Conservation (phyloP, 2,888 invertebrate species). For the Caenorhabditis imperialis region DNA sequence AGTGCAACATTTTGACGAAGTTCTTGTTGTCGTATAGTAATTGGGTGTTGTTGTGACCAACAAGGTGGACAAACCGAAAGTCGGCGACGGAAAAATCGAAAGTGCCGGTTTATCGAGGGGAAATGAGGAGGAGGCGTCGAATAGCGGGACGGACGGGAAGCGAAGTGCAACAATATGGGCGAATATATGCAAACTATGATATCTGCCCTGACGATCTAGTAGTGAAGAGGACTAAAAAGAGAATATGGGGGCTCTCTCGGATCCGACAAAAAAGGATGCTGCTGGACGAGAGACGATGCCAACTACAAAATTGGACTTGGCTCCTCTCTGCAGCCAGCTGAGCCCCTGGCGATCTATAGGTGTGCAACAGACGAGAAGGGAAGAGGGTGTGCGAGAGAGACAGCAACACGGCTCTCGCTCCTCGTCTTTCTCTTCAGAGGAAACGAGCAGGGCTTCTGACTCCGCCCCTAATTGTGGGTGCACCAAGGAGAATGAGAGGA, state of each 20-base stretch:
- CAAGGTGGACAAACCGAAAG: slow-evolving; percentile 17
- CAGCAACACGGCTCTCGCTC: slow-evolving; percentile 18
- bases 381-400: slow-evolving; percentile 30
- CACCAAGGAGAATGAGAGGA: slow-evolving; percentile 24
- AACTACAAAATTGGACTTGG: slow-evolving; percentile 51
- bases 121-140: slow-evolving; percentile 16
- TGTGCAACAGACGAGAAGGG: slow-evolving; percentile 44
- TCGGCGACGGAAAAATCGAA: slow-evolving; percentile 28
- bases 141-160: slow-evolving; percentile 3
- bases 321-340: slow-evolving; percentile 31
- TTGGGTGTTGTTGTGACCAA: slow-evolving; percentile 26
- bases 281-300: slow-evolving; percentile 10
- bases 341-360: slow-evolving; percentile 42
- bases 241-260: slow-evolving; percentile 22
- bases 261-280: slow-evolving; percentile 10
- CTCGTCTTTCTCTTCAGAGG: slow-evolving; percentile 5
- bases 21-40: slow-evolving; percentile 39
- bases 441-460: slow-evolving; percentile 36
- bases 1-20: slow-evolving; percentile 33
- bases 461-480: slow-evolving; percentile 51
- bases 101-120: slow-evolving; percentile 49
- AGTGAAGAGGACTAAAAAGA: slow-evolving; percentile 16
- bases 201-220: slow-evolving; percentile 35
- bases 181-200: slow-evolving; percentile 26
- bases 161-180: slow-evolving; percentile 34